phyloP scores from a whole-genome alignment of 2,113 vertebrate genomes.

The Sorex fumeus region DNA sequence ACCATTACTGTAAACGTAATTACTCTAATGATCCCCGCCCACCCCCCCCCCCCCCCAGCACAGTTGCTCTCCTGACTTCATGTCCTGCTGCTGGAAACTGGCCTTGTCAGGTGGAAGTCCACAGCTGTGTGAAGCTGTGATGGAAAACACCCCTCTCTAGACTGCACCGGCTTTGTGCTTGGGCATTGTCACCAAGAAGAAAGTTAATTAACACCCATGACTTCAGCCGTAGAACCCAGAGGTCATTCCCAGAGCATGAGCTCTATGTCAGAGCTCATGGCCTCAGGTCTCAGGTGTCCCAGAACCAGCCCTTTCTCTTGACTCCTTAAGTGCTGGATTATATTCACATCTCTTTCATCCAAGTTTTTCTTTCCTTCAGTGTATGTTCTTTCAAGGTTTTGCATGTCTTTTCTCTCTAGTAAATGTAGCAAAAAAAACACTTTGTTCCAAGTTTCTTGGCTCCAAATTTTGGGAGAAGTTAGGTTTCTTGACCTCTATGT shows the following conservation, averaged over 20 bases:
- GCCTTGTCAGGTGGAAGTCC: not conserved
- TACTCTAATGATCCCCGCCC: not conserved
- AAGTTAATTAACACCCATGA: not conserved
- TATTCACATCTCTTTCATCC: not conserved
- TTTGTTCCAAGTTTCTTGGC: not conserved
- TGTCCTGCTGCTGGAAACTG: not conserved
- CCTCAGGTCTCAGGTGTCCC: not conserved
- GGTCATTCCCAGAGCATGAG: not conserved
- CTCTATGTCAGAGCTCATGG: not conserved
- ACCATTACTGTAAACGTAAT: not conserved
- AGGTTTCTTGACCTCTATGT: not conserved
- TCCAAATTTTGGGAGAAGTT: not conserved
- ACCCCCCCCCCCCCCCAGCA: too few species aligned
- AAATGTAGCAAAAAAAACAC: not conserved
- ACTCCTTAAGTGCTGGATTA: not conserved
- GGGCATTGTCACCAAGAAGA: not conserved
- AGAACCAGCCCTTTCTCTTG: not conserved
- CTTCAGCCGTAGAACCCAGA: not conserved
- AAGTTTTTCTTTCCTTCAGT: not conserved
- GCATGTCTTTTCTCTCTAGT: not conserved
- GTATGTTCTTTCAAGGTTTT: constrained; percentile 27
- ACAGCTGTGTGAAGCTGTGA: not conserved
- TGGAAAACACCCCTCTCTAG: not conserved
- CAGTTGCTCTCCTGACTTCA: not conserved
- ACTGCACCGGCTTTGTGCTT: not conserved